These are phyloP conservation scores for Nicator chloris DNA, from an alignment of 2,113 vertebrate species.

Conservation along the genomic window DNA sequence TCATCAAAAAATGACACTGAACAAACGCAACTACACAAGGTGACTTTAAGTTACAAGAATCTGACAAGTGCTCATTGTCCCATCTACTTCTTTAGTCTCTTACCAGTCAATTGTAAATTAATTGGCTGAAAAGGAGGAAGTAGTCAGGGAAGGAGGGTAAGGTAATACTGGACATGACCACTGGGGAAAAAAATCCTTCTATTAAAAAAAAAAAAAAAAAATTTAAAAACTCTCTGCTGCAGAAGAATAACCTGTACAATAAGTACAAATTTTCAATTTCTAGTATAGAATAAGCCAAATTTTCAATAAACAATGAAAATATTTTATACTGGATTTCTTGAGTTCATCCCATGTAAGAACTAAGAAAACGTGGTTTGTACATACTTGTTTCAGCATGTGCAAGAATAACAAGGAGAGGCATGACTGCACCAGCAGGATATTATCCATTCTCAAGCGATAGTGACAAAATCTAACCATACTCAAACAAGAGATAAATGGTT, in stretches of 20 bases:
- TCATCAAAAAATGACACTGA: background rate
- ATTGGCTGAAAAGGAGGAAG: background rate
- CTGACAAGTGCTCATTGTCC: background rate
- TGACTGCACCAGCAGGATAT: background rate
- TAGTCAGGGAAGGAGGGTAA: background rate
- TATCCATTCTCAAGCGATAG: background rate
- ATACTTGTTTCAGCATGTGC: background rate
- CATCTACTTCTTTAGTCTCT: background rate
- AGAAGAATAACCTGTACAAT: background rate
- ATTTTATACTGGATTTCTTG: background rate
- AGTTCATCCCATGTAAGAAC: background rate
- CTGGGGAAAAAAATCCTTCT: background rate
- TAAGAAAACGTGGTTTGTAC: accelerated
- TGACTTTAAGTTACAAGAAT: background rate
- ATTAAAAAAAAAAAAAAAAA: background rate
- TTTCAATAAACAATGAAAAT: background rate
- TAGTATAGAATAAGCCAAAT: no score
- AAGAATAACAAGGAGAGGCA: background rate
- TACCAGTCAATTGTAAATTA: background rate
- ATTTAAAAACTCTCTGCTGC: background rate
- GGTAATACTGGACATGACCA: background rate
- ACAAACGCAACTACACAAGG: no score
- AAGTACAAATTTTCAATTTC: no score
- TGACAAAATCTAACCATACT: background rate
- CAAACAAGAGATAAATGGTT: background rate